These are phyloP conservation scores for Cydia splendana DNA, from an alignment of 1,140 invertebrate genomes.

Conservation along the genomic window DNA sequence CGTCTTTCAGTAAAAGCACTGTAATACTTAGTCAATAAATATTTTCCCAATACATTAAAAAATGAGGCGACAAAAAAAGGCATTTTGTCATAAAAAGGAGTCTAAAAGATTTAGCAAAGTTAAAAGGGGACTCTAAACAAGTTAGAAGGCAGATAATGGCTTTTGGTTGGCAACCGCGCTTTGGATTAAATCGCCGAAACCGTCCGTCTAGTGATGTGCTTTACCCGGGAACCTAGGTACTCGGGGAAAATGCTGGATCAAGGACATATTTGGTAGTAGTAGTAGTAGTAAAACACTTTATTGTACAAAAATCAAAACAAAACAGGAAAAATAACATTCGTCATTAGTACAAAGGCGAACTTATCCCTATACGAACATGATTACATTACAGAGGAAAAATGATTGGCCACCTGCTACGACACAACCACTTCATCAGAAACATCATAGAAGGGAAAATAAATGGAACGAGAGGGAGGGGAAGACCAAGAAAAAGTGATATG, in stretches of 20 bases:
- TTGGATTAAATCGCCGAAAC: conserved; percentile 19
- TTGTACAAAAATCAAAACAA: too few relatives aligned
- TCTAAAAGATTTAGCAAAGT: conserved; percentile 10
- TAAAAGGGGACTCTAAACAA: conserved; percentile 21
- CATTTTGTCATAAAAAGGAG: conserved; percentile 13
- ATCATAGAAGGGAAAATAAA: too few relatives aligned
- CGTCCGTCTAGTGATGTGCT: neutral
- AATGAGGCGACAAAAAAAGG: neutral
- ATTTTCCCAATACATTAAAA: neutral
- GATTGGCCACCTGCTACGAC: too few relatives aligned
- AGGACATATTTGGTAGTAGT: neutral
- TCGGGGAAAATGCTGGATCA: neutral
- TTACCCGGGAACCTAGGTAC: neutral
- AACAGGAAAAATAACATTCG: too few relatives aligned
- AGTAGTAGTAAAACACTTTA: too few relatives aligned
- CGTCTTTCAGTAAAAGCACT: neutral
- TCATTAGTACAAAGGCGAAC: too few relatives aligned
- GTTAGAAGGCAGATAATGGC: conserved; percentile 18
- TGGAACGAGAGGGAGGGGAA: too few relatives aligned
- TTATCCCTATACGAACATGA: too few relatives aligned
- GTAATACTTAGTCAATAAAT: neutral
- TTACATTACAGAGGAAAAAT: too few relatives aligned
- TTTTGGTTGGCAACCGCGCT: conserved; percentile 18
- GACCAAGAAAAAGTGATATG: too few relatives aligned
- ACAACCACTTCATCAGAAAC: too few relatives aligned